Evolutionary conservation across 1,140 invertebrate species (phyloP), one percentile per base, ranked within the genome.

Genomic region (honey bee (Apis mellifera)): DNA sequence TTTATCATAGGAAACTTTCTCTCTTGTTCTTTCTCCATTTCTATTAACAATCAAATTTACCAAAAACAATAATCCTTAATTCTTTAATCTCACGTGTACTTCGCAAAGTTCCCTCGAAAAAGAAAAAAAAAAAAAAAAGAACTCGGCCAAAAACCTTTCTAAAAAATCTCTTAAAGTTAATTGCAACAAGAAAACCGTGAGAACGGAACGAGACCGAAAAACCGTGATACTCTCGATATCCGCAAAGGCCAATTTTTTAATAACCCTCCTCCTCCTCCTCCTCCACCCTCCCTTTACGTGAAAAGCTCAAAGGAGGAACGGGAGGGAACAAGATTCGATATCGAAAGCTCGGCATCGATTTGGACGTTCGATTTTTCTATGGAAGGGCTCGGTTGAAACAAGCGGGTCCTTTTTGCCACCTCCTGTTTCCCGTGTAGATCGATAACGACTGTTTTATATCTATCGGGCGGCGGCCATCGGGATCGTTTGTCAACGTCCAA

Each of bases 401-500:
- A 72, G 57, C 59, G 52, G 17, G 48, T 76, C 32, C 78, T 86
- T 78, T 84, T 84, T 78, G 32, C 26, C 59, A 26, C 17, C 15
- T 57, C 59, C n/a, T 15, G 42, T 48, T n/a, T 21, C 59, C 32
- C 32, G 32, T 32, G 32, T 32, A 32, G 78, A 72, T 87, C 89
- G 89, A 92, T 92, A 92, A 91, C 86, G 84, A 73, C 84, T 89
- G 86, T 91, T 92, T 92, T 91, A 91, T 91, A 82, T 82, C 90
- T 74, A 83, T 32, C 50, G 78, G 78, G 55, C 54, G 52, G 79
- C 75, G 77, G 76, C 74, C 71, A 88, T 82, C 85, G 69, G 79
- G 85, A 86, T 92, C 90, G 89, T 92, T 92, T 91, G 89, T 93
- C 91, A 93, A 92, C 86, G 91, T 91, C 91, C 89, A 91, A 92